A percentile compares a stretch with the other conserved stretches of the same genome.
Evolutionary conservation across 1,140 invertebrate genomes (phyloP).

Genomic region (Meloidogyne floridensis): DNA sequence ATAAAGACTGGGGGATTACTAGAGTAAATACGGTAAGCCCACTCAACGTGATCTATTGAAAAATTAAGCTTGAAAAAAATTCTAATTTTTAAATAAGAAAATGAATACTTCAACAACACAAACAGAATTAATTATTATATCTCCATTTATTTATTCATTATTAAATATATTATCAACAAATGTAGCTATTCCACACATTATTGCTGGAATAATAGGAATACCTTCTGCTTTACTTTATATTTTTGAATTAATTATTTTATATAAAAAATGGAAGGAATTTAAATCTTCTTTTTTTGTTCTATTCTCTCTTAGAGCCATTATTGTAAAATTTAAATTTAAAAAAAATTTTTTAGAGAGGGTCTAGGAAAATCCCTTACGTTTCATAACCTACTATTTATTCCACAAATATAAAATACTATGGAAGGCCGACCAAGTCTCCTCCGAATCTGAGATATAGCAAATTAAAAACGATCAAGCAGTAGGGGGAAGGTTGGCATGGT

Average conservation of each 20-base stretch:
- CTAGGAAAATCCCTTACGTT: no score
- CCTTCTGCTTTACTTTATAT: constrained; percentile 18
- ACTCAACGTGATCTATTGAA: no score
- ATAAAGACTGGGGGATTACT: no score
- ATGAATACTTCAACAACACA: not conserved
- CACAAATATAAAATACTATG: no score
- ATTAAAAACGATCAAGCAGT: no score
- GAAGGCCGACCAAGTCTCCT: no score
- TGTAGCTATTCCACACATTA: not conserved
- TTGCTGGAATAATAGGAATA: constrained; percentile 10
- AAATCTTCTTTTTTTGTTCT: constrained; percentile 14
- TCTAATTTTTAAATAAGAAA: not conserved
- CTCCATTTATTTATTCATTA: not conserved
- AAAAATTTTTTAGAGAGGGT: no score
- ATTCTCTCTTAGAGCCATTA: not conserved
- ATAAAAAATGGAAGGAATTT: constrained; percentile 4
- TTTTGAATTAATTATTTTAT: constrained; percentile 14
- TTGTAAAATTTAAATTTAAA: not conserved
- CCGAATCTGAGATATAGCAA: no score
- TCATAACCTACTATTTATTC: no score
- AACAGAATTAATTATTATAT: not conserved
- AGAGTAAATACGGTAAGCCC: no score
- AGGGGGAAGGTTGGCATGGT: no score
- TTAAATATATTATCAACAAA: not conserved
- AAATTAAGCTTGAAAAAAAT: no score